phyloP scores from a whole-genome alignment of 2,113 vertebrate species.

The Brachirus orientalis region DNA sequence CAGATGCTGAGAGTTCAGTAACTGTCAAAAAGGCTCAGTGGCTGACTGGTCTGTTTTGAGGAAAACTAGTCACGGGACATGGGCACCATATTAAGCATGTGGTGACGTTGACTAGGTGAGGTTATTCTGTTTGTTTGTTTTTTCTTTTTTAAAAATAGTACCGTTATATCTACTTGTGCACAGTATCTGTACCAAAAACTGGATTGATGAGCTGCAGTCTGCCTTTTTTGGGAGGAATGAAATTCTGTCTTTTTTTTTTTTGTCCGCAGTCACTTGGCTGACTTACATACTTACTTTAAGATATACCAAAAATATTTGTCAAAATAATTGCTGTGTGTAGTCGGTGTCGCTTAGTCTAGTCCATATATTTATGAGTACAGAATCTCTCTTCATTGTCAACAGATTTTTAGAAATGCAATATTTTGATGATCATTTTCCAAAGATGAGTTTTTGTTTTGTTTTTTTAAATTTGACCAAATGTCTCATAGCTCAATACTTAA shows the following conservation, averaged over 20 bases:
- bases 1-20: constrained; percentile 45
- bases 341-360: constrained; percentile 83
- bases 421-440: constrained; percentile 85
- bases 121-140: constrained; percentile 51
- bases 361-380: constrained; percentile 84
- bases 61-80: constrained; percentile 26
- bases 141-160: constrained; percentile 68
- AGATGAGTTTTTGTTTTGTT: constrained; percentile 73
- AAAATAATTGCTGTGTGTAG: constrained; percentile 83
- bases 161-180: constrained; percentile 83
- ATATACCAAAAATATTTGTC: constrained; percentile 89
- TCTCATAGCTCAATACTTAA: constrained; percentile 68
- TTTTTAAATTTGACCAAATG: constrained; percentile 60
- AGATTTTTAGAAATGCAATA: constrained; percentile 86
- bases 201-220: constrained; percentile 87
- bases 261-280: constrained; percentile 72
- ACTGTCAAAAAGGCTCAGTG: constrained; percentile 31
- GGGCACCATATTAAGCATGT: constrained; percentile 38
- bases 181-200: constrained; percentile 90
- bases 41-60: constrained; percentile 29
- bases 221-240: constrained; percentile 81
- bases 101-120: constrained; percentile 49
- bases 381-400: constrained; percentile 79
- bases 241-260: constrained; percentile 60
- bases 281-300: constrained; percentile 78